Evolutionary conservation across 1,140 invertebrate genomes (phyloP), one percentile per base, ranked within the genome.

Genomic region (Drosophila azteca): DNA sequence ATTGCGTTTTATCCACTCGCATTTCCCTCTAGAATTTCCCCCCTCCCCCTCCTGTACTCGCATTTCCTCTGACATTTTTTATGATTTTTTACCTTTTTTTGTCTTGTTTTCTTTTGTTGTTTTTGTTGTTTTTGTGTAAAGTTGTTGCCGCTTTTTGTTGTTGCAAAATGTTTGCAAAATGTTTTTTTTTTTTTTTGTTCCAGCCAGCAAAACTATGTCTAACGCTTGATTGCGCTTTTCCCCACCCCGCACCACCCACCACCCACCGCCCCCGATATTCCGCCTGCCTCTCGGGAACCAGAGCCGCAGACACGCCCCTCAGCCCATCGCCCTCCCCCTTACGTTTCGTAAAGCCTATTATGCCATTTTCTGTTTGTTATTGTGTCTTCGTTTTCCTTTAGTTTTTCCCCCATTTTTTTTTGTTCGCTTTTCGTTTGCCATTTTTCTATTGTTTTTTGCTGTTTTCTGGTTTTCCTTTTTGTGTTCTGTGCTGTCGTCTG

Each of bases 141-240:
- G 24, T 59, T 74, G n/a, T 50, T 79, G 67, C 54, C 49, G 49
- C 13, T 65, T 66, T 79, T 82, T 82, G 71, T 79, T 76, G 75
- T 71, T 66, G 73, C 62, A 79, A 81, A 70, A 20, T 66, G 69
- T 74, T 49, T 66, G 48, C 31, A 9, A n/a, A n/a, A n/a, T 57
- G 45, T 8, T 67, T 17, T 65, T 22, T 49, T 65, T 44, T 64
- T 31, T 31, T 61, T 65, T 65, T 50, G 31, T 31, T 43, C 58
- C 22, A 13, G 35, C 31, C 29, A 58, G 64, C 52, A 69, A 74
- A 87, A 82, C 78, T 82, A 75, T 75, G 53, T 53, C 31, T 45
- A 55, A 87, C 81, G 81, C 81, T 85, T 87, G 78, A 85, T 87
- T 85, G 81, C 81, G 69, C 78, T 71, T 68, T 81, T 66, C 74